phyloP scores from a whole-genome alignment of 1,140 invertebrate species.

The Reticulitermes speratus region DNA sequence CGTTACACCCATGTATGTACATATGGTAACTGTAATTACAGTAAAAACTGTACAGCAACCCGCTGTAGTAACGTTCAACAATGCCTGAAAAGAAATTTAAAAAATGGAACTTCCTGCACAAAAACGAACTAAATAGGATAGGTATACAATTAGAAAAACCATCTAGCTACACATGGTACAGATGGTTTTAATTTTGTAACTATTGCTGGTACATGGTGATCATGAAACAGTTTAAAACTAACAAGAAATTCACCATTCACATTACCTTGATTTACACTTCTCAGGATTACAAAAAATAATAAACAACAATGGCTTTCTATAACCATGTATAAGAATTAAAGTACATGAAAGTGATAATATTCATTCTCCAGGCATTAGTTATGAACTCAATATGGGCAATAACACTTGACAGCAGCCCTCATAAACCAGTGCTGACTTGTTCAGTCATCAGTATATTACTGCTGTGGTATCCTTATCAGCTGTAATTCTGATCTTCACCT shows the following conservation, averaged over 20 bases:
- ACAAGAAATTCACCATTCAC: too few relatives aligned
- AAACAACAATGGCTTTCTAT: neutral
- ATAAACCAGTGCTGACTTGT: too few relatives aligned
- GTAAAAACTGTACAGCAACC: neutral
- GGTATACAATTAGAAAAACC: too few relatives aligned
- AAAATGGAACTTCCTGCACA: neutral
- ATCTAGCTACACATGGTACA: too few relatives aligned
- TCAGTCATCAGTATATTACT: too few relatives aligned
- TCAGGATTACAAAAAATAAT: neutral
- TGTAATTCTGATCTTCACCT: too few relatives aligned
- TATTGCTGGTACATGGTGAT: too few relatives aligned
- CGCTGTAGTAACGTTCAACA: neutral
- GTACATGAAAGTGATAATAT: neutral
- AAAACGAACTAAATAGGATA: neutral
- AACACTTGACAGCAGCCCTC: too few relatives aligned
- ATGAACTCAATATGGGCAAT: neutral
- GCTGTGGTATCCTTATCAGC: too few relatives aligned
- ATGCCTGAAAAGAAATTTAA: neutral
- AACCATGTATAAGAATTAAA: neutral
- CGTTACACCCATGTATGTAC: neutral
- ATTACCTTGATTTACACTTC: neutral
- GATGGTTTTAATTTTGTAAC: too few relatives aligned
- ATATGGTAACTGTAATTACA: neutral
- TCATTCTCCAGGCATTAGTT: neutral
- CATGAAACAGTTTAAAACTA: too few relatives aligned